A percentile compares a stretch with the other conserved stretches of the same genome.
phyloP scores from a whole-genome alignment of 1,140 invertebrate genomes.

The Pissodes strobi region DNA sequence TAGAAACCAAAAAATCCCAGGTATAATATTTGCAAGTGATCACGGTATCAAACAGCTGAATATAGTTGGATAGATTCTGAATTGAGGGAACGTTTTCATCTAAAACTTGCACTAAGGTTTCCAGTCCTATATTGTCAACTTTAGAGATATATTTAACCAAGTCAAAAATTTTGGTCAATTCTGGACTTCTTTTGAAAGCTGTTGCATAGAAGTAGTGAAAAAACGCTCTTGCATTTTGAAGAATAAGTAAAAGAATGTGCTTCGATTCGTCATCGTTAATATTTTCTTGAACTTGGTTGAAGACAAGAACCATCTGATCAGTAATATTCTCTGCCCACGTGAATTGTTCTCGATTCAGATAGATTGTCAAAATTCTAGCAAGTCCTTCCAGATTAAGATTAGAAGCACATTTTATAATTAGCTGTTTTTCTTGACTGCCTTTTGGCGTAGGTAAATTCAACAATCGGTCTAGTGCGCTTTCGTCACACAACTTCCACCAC shows the following conservation, averaged over 20 bases:
- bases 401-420: slow-evolving; percentile 47
- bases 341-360: slow-evolving; percentile 44
- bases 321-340: slow-evolving; percentile 31
- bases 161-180: slow-evolving; percentile 31
- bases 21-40: slow-evolving; percentile 25
- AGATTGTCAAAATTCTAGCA: slow-evolving; percentile 32
- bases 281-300: slow-evolving; percentile 46
- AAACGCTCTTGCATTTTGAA: slow-evolving; percentile 44
- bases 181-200: slow-evolving; percentile 42
- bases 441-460: slow-evolving; percentile 34
- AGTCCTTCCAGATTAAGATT: slow-evolving; percentile 37
- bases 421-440: slow-evolving; percentile 29
- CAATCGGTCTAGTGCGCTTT: slow-evolving; percentile 40
- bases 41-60: slow-evolving; percentile 39
- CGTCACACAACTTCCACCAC: slow-evolving; percentile 46
- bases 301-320: slow-evolving; percentile 32
- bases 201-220: slow-evolving; percentile 38
- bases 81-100: slow-evolving; percentile 24
- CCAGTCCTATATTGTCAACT: slow-evolving; percentile 41
- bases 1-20: slow-evolving; percentile 31
- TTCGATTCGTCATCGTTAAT: slow-evolving; percentile 32
- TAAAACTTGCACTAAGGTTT: slow-evolving; percentile 35
- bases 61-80: slow-evolving; percentile 41
- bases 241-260: slow-evolving; percentile 43
- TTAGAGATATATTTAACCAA: slow-evolving; percentile 37